Base-by-base conservation (phyloP, 2,888 invertebrate species). In the Ernsta delagoae region DNA sequence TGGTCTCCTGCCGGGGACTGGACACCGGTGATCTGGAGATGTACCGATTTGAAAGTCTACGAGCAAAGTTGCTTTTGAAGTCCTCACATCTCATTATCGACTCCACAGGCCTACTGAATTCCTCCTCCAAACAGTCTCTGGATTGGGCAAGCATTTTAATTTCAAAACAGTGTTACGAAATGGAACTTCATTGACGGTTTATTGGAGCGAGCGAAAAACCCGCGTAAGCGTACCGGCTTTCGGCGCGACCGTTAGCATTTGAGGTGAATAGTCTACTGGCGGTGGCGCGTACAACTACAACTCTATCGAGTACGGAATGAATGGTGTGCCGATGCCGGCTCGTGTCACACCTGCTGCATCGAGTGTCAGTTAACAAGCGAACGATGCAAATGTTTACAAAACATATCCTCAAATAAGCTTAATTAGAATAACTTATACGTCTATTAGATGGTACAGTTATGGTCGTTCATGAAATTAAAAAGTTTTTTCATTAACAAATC, bases 61-160 rank as follows among this genome's bases (percentile, higher is more conserved):
- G 86, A 1, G 92, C 92, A 72, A 93, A 93, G 78, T 92, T 92
- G 73, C 92, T 93, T 73, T 93, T 93, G 75, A 93, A 93, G 77
- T 93, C 90, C 74, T 92, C 91, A 78, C 91, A 92, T 76, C 86
- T 84, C 92, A 93, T 93, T 72, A 93, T 90, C 16, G 91, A 88
- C 81, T 93, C 92, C 63, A 92, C 91, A 59, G 93, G 89, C 74
- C 81, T 85, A 72, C 84, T 85, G 73, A 91, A 92, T 79, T 86
- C 90, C 64, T 87, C 87, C 70, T 83, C 87, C 73, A 79, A 56
- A 77, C 77, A 67, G 5, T 85, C 80, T 73, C 78, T 72, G 57
- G 80, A 75, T 75, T 83, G 82, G 78, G 86, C 86, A 72, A 84
- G 83, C 89, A 89, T 89, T 73, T 41, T 62, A 34, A 36, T 11